Evolutionary conservation across 2,113 vertebrate genomes (phyloP), one percentile per base, ranked within the genome.

Genomic region (Pollimyrus isidori): DNA sequence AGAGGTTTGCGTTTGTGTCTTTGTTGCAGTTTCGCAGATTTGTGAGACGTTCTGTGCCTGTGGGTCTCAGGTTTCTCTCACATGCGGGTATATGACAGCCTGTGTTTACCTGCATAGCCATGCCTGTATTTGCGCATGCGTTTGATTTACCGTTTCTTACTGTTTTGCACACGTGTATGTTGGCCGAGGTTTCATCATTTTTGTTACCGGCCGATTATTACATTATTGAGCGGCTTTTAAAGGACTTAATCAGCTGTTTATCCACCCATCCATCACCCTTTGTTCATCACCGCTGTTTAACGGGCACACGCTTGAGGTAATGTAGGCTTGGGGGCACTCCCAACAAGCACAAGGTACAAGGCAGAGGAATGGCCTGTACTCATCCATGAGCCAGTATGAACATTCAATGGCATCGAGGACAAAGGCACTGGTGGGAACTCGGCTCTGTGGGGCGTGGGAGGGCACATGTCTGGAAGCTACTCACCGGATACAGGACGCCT

Each of bases 91-190:
- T 9, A 10, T 15, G 23, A 11, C 58, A 11, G 58, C 23, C 3
- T 11, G 84, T 62, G 30, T 56, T 1, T 7, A 11, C 49, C 35
- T 88, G 46, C 45, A 7, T 45, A 45, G 80, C 17, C 52, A 0
- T 53, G 15, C 82, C 26, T 65, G 83, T 87, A 48, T 86, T 26
- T 62, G 49, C 45, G 62, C 53, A 42, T 17, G 35, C 45, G 52
- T 90, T 73, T 50, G 46, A 11, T 90, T 89, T 53, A 89, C 46
- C 89, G 87, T 53, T 90, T 10, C 7, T 26, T 85, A 2, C 53
- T 1, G 35, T 7, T 3, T 39, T 80, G 73, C 10, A 2, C 30
- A 80, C 11, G 0, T 13, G 15, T 19, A 13, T 6, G 6, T 80
- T 80, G 13, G 19, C 73, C 42, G 73, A 21, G 11, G 11, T 42